These are phyloP conservation scores for Caenorhabditis zanzibari DNA, from an alignment of 2,888 invertebrate genomes.

Conservation along the genomic window DNA sequence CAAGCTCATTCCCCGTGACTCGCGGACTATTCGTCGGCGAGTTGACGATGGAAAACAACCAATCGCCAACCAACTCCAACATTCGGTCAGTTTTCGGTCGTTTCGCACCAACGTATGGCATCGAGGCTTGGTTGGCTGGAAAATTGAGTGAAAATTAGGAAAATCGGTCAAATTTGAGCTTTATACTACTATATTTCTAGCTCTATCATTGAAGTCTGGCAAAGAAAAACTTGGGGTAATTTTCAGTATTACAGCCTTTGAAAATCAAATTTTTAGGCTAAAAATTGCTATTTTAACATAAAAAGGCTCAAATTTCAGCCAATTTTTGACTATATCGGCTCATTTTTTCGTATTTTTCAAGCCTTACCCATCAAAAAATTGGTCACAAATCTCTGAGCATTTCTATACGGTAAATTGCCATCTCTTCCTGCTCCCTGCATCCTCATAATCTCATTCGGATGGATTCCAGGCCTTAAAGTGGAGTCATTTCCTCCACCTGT, in stretches of 20 bases:
- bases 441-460: constrained; percentile 40
- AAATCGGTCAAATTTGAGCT: too few relatives aligned
- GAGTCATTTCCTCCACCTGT: constrained; percentile 21
- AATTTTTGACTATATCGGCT: too few relatives aligned
- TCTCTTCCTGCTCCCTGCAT: too few relatives aligned
- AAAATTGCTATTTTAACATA: background rate
- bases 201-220: too few relatives aligned
- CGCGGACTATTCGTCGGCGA: constrained; percentile 28
- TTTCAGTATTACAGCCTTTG: too few relatives aligned
- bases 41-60: constrained; percentile 70
- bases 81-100: constrained; percentile 73
- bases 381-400: constrained; percentile 57
- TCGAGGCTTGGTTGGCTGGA: constrained; percentile 61
- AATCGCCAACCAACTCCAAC: constrained; percentile 69
- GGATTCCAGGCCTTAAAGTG: constrained; percentile 31
- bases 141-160: background rate
- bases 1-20: constrained; percentile 19
- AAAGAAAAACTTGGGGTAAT: too few relatives aligned
- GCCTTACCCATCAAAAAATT: constrained; percentile 55
- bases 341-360: background rate
- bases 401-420: constrained; percentile 19
- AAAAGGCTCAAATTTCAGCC: background rate
- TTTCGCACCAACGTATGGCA: constrained; percentile 56
- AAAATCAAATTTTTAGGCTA: too few relatives aligned
- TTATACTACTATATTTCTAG: too few relatives aligned